Evolutionary conservation across 2,888 invertebrate species (phyloP).

Genomic region (Axea sp.): DNA sequence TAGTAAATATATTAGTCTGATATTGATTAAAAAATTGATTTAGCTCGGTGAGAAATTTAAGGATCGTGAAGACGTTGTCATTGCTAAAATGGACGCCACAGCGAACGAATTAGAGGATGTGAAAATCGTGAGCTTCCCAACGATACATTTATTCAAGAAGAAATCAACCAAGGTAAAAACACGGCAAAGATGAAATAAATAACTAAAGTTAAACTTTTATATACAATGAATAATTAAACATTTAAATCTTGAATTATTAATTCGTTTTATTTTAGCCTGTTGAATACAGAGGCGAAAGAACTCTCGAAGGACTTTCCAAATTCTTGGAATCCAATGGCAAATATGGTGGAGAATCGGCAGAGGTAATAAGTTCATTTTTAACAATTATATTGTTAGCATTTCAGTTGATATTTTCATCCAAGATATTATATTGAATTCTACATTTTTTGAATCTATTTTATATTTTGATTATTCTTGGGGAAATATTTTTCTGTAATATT

Average conservation of each 20-base stretch:
- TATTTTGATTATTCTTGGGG: too few relatives aligned
- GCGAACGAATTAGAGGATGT: conserved; percentile 98
- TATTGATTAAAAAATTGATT: too few relatives aligned
- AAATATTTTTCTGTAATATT: too few relatives aligned
- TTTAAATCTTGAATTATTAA: too few relatives aligned
- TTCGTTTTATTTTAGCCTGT: too few relatives aligned
- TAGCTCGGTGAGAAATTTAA: conserved; percentile 96
- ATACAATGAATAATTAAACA: too few relatives aligned
- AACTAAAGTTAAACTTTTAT: conserved; percentile 8
- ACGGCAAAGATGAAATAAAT: conserved; percentile 81
- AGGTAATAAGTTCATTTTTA: conserved; percentile 79
- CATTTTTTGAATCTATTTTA: too few relatives aligned
- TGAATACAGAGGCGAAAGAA: conserved; percentile 97
- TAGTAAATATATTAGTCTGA: too few relatives aligned
- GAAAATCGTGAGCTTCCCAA: conserved; percentile 96
- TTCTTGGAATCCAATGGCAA: conserved; percentile 96
- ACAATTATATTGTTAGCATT: too few relatives aligned
- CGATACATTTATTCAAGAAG: conserved; percentile 96
- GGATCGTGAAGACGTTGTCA: conserved; percentile 89
- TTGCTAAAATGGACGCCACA: conserved; percentile 99
- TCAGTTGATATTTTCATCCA: too few relatives aligned
- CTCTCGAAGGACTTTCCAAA: conserved; percentile 93
- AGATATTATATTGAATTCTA: too few relatives aligned
- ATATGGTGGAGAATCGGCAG: conserved; percentile 85
- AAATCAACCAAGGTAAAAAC: conserved; percentile 96